phyloP scores from a whole-genome alignment of 2,113 vertebrate genomes.

The Ageneiosus marmoratus region DNA sequence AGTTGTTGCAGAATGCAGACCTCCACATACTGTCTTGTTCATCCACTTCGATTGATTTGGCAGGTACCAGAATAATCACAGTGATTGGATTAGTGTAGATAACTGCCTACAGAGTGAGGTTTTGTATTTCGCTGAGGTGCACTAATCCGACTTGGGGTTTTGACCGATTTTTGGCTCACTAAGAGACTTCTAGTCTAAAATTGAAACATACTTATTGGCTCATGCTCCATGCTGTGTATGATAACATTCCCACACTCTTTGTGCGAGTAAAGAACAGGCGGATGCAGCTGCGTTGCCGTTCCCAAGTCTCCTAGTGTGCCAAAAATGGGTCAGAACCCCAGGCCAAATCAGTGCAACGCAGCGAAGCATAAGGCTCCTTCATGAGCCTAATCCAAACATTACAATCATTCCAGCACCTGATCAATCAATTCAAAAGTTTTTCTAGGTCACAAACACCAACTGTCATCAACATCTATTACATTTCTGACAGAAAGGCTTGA shows the following conservation, averaged over 20 bases:
- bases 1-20: neutral
- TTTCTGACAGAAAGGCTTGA: neutral
- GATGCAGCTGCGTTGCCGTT: conserved; percentile 3
- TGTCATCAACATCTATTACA: neutral
- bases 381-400: conserved; percentile 14
- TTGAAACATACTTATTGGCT: neutral
- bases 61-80: neutral
- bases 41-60: neutral
- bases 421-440: neutral
- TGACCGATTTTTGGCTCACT: neutral
- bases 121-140: conserved; percentile 12
- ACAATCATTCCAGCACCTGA: conserved; percentile 1
- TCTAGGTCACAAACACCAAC: neutral
- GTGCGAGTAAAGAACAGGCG: neutral
- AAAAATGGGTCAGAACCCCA: conserved; percentile 20
- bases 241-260: conserved; percentile 16
- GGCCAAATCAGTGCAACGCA: conserved; percentile 15
- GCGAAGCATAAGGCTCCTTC: neutral
- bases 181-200: neutral
- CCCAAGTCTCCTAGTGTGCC: neutral
- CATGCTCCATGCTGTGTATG: neutral
- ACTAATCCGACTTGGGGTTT: conserved; percentile 20
- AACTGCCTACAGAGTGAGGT: conserved; percentile 9
- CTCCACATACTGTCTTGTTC: neutral
- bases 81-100: conserved; percentile 25